Evolutionary conservation across 1,140 invertebrate species (phyloP).

Genomic region (Delia radicum): DNA sequence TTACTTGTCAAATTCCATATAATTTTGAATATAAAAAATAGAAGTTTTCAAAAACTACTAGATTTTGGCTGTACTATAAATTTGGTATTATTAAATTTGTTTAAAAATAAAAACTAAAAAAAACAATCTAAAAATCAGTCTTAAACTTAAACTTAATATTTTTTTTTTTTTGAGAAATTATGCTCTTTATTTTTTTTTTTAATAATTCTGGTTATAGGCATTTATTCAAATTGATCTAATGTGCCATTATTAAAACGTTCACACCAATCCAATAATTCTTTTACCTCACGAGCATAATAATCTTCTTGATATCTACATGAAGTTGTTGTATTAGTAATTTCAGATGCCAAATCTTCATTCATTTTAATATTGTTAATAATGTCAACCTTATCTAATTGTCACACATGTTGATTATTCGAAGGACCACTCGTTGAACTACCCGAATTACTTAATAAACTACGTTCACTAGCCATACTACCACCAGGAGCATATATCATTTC

Average conservation of each 20-base stretch:
- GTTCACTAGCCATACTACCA: slow-evolving; percentile 52
- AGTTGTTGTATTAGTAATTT: slow-evolving; percentile 4
- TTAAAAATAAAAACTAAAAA: neutral
- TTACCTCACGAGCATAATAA: slow-evolving; percentile 45
- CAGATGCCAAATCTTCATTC: neutral
- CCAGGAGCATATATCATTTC: slow-evolving; percentile 53
- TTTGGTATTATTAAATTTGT: too few species aligned
- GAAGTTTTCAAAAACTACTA: too few species aligned
- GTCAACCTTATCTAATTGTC: slow-evolving; percentile 32
- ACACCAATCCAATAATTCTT: slow-evolving; percentile 48
- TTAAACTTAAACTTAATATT: slow-evolving; percentile 7
- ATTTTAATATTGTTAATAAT: slow-evolving; percentile 25
- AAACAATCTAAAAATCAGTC: neutral
- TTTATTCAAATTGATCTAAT: slow-evolving; percentile 46
- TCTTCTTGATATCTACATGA: slow-evolving; percentile 38
- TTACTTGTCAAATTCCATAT: too few species aligned
- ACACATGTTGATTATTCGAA: slow-evolving; percentile 44
- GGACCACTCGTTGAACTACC: slow-evolving; percentile 43
- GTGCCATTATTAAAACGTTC: slow-evolving; percentile 51
- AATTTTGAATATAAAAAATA: too few species aligned
- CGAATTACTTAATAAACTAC: slow-evolving; percentile 48
- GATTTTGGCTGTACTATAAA: too few species aligned
- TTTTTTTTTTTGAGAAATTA: neutral
- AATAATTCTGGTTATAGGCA: too few species aligned
- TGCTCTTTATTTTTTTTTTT: too few species aligned